Evolutionary conservation across 1,140 invertebrate species (phyloP), one percentile per base, ranked within the genome.

Genomic region (Scaptomyza pallida): DNA sequence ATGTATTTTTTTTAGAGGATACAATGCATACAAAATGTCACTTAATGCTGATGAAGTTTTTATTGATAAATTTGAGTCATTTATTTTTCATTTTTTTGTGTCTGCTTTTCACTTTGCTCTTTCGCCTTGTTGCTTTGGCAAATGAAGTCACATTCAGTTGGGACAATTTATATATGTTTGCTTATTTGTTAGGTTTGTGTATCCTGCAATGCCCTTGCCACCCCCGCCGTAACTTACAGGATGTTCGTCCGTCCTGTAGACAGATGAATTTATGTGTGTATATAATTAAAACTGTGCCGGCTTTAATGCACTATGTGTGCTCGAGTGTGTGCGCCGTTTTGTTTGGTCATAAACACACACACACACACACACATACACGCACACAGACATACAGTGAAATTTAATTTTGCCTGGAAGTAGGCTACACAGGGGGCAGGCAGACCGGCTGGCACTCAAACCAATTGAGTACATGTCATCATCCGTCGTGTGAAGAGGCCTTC

Each of bases 271-370:
- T 23, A 23, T 73, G 40, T 68, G 45, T 77, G 51, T 43, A 47
- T 70, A 73, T 76, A 83, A 83, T 83, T 85, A 85, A 76, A 83
- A 83, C 83, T 72, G 26, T 57, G 72, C 56, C 45, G 67, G 61
- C 62, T 56, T 63, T 64, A 69, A 48, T 55, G 65, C 50, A 23
- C 17, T 79, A 1, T 30, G 79, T 83, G 79, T 85, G 77, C 62
- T 75, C 75, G 78, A 83, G 75, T 81, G 69, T 83, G 41, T 69
- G 67, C 17, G 51, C 23, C 60, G 44, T 65, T 65, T 59, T 72
- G 69, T 72, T 72, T 72, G 62, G 48, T 41, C 52, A 56, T 72
- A 78, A 78, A 64, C 56, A 52, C 55, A 65, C 43, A 30, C 47
- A 60, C 45, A n/a, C n/a, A n/a, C n/a, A n/a, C n/a, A n/a, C n/a